These are phyloP conservation scores for Idaea straminata DNA, from an alignment of 2,888 invertebrate genomes.

Conservation along the genomic window DNA sequence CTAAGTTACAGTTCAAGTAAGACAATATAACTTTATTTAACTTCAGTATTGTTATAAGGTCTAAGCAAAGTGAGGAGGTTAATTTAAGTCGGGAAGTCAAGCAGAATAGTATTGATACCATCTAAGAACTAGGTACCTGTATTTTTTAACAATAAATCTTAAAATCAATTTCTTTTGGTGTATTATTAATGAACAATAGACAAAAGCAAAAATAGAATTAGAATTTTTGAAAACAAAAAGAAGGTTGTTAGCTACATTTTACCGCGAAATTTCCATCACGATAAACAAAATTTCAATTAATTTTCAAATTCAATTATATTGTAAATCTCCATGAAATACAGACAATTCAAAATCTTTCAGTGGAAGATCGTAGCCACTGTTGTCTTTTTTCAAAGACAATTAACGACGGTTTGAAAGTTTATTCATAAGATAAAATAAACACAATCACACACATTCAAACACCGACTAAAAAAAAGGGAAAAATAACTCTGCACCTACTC, in stretches of 20 bases:
- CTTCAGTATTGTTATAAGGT: no score
- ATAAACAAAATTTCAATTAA: neutral
- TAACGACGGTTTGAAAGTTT: neutral
- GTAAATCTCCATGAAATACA: neutral
- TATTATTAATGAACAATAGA: no score
- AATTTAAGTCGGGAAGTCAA: no score
- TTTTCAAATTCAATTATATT: neutral
- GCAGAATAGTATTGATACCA: no score
- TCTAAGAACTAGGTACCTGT: no score
- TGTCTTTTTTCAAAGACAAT: neutral
- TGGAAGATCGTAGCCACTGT: neutral
- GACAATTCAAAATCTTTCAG: neutral
- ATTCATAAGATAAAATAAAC: neutral
- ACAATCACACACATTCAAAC: neutral
- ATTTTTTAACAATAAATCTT: no score
- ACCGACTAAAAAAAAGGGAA: no score
- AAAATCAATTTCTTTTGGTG: no score
- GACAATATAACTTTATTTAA: no score
- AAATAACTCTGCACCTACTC: no score
- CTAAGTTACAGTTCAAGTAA: no score
- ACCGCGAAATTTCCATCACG: neutral
- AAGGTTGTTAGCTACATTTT: neutral
- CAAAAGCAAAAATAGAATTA: neutral
- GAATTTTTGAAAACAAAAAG: neutral
- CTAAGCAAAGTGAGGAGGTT: no score